Conservation (phyloP, 2,888 invertebrate species). For the Acleris laterana region DNA sequence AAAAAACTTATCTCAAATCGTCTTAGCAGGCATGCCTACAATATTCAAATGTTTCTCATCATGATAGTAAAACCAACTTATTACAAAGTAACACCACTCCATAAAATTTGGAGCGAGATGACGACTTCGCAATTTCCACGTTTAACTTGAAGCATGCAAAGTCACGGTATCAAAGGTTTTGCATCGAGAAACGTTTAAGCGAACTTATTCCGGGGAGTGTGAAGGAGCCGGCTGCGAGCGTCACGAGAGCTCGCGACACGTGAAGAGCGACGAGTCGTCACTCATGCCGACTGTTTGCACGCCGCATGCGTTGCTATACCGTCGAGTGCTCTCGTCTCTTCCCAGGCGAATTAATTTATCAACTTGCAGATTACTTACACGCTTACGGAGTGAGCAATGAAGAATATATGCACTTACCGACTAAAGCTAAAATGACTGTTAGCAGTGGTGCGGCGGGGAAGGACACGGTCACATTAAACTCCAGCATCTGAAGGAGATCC, state of each 20-base stretch:
- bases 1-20: too few relatives aligned
- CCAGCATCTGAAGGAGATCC: conserved; percentile 98
- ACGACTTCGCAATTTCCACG: conserved; percentile 27
- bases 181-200: conserved; percentile 35
- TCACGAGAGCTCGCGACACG: conserved; percentile 34
- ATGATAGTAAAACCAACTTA: conserved; percentile 1
- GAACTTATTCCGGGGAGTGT: conserved; percentile 24
- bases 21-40: background rate
- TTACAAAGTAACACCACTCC: conserved; percentile 26
- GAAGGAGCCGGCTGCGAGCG: conserved; percentile 25
- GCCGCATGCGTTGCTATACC: conserved; percentile 35
- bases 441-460: conserved; percentile 98
- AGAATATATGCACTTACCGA: conserved; percentile 90
- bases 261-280: conserved; percentile 36
- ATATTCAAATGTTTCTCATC: background rate
- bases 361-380: conserved; percentile 4
- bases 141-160: conserved; percentile 19
- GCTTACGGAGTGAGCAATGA: background rate
- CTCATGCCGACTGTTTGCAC: conserved; percentile 37
- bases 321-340: conserved; percentile 26
- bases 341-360: conserved; percentile 18
- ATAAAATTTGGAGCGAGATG: conserved; percentile 20
- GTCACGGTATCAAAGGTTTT: conserved; percentile 36
- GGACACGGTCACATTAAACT: conserved; percentile 96
- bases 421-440: conserved; percentile 98